These are phyloP conservation scores for Oscheius sp. DNA, from an alignment of 2,888 invertebrate genomes.

Conservation along the genomic window DNA sequence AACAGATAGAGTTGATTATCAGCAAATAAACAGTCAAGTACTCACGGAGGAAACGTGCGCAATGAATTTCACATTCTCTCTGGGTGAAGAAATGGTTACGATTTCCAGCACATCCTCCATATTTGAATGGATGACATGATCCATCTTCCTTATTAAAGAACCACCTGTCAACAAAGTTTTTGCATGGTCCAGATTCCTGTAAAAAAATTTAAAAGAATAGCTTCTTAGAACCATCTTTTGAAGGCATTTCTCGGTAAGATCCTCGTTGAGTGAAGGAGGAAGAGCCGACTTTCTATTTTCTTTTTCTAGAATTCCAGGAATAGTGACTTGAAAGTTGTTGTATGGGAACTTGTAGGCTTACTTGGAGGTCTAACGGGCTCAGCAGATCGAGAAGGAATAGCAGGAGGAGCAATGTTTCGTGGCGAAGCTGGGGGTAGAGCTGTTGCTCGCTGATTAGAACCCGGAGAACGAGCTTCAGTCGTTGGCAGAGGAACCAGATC, in stretches of 20 bases:
- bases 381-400: conserved; percentile 33
- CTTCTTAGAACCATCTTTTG: conserved; percentile 67
- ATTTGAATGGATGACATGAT: conserved; percentile 67
- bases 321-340: too few relatives aligned
- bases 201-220: conserved; percentile 11
- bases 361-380: conserved; percentile 30
- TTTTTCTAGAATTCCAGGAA: conserved; percentile 17
- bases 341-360: not conserved
- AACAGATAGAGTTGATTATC: conserved; percentile 4
- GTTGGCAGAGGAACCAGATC: conserved; percentile 5
- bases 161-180: conserved; percentile 65
- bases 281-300: conserved; percentile 28
- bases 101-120: conserved; percentile 69
- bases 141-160: conserved; percentile 65
- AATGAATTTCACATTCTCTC: conserved; percentile 69
- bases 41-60: conserved; percentile 68
- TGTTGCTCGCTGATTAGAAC: conserved; percentile 27
- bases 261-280: conserved; percentile 36
- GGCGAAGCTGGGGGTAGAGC: conserved; percentile 15
- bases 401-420: conserved; percentile 41
- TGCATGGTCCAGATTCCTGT: conserved; percentile 69
- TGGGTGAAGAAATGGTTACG: conserved; percentile 70
- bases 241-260: conserved; percentile 65
- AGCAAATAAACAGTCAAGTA: conserved; percentile 23
- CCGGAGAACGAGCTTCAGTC: conserved; percentile 10